Evolutionary conservation across 1,140 invertebrate genomes (phyloP), one percentile per base, ranked within the genome.

Genomic region (Leguminivora glycinivorella): DNA sequence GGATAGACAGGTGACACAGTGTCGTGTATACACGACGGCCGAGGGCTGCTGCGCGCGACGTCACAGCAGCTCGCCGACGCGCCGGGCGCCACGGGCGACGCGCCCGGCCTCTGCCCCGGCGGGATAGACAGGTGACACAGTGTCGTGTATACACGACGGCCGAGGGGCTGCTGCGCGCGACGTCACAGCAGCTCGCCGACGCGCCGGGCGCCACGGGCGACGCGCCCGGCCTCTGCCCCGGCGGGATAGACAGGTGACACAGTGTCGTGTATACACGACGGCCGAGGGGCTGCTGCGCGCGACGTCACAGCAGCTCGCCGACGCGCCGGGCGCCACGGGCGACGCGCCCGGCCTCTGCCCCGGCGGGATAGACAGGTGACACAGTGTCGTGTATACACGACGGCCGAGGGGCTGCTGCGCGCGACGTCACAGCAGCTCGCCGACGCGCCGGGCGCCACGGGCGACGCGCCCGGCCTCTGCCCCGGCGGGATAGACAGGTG

Each of bases 401-500:
- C 29, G 7, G n/a, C n/a, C 29, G 29, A 4, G 29, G 29, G 29
- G 29, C 29, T 31, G 29, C 29, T 31, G 29, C 29, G 7, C 3
- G 29, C 29, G 3, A 31, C 29, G 3, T 3, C 29, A 7, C 29
- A 7, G 3, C 29, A 31, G 29, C 29, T 31, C 3, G 29, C 29
- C 29, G 29, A 31, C 29, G 29, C 3, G 29, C 29, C 29, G 3
- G 29, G 29, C 29, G 29, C 29, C 29, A 7, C 7, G 29, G 29
- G 29, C n/a, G 29, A 31, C 29, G 29, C 29, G 3, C 29, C 29
- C 29, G 29, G 29, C 29, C 29, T 31, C 3, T 7, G 29, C 7
- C 29, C 29, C 3, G 29, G 29, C 17, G 75, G 66, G 0, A 56
- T 82, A 7, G 96, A 1, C 93, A 95, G 34, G 95, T 97, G n/a